These are phyloP conservation scores for Petrolisthes manimaculis DNA, from an alignment of 2,888 invertebrate genomes.

Conservation along the genomic window DNA sequence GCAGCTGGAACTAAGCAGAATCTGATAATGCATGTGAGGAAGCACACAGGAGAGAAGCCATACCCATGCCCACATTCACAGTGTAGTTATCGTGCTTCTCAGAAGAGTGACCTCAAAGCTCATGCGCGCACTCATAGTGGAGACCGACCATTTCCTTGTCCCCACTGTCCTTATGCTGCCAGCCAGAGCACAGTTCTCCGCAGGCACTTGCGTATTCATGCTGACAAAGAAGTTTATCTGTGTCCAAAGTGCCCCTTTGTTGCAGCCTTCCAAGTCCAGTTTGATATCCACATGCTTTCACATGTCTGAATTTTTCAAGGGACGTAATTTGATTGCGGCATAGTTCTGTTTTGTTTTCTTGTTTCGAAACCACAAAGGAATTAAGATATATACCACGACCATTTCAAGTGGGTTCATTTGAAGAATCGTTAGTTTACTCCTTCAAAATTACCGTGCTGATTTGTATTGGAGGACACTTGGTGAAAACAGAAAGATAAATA, in stretches of 20 bases:
- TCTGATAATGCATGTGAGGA: slow-evolving; percentile 40
- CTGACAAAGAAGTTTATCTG: slow-evolving; percentile 28
- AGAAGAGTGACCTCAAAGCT: slow-evolving; percentile 25
- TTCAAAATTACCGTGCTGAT: neutral
- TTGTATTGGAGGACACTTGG: slow-evolving; percentile 73
- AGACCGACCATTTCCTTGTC: slow-evolving; percentile 32
- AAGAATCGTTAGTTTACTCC: too few species aligned
- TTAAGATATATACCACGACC: too few species aligned
- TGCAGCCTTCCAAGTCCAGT: slow-evolving; percentile 12
- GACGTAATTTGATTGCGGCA: too few species aligned
- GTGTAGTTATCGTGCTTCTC: slow-evolving; percentile 38
- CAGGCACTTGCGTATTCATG: slow-evolving; percentile 33
- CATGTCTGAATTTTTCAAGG: neutral
- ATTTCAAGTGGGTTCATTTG: too few species aligned
- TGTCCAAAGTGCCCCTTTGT: slow-evolving; percentile 45
- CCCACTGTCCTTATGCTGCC: slow-evolving; percentile 39
- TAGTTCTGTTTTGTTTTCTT: too few species aligned
- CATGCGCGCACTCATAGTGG: slow-evolving; percentile 44
- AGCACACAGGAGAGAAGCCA: slow-evolving; percentile 48
- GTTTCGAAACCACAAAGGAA: too few species aligned
- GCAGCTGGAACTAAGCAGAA: slow-evolving; percentile 45
- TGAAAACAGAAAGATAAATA: slow-evolving; percentile 81
- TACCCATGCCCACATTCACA: slow-evolving; percentile 30
- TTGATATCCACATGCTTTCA: slow-evolving; percentile 17
- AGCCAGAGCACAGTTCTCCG: slow-evolving; percentile 24